phyloP scores from a whole-genome alignment of 1,140 invertebrate genomes.

The Orchestia grillus region DNA sequence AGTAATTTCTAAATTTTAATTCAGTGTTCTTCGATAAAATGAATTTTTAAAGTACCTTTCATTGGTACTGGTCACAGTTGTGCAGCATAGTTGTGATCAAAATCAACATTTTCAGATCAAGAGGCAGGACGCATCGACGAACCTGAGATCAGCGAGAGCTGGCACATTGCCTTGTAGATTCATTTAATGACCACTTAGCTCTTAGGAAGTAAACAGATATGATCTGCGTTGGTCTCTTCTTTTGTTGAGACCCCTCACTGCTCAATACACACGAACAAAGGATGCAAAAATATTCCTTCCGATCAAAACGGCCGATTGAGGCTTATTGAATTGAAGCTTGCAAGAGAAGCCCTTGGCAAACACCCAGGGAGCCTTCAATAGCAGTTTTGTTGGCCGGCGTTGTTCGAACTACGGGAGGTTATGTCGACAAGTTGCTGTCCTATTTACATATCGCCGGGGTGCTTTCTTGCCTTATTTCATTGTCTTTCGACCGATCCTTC shows the following conservation, averaged over 20 bases:
- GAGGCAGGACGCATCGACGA: background rate
- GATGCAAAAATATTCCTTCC: constrained; percentile 13
- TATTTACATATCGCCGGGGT: constrained; percentile 45
- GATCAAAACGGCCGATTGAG: constrained; percentile 34
- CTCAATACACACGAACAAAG: constrained; percentile 14
- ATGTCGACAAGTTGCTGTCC: constrained; percentile 19
- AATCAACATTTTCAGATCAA: background rate
- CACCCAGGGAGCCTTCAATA: background rate
- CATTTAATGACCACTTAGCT: background rate
- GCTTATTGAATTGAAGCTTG: constrained; percentile 38
- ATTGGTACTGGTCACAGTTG: background rate
- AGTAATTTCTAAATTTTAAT: background rate
- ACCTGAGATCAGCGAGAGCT: background rate
- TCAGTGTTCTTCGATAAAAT: background rate
- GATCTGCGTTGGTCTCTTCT: background rate
- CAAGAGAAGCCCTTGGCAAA: constrained; percentile 5
- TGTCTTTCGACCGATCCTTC: background rate
- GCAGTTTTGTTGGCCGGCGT: constrained; percentile 6
- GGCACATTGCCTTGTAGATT: background rate
- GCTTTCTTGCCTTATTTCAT: background rate
- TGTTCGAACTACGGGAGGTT: constrained; percentile 37
- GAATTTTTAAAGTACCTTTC: background rate
- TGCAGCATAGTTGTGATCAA: background rate
- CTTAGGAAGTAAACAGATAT: constrained; percentile 14
- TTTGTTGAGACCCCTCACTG: background rate